Conservation (phyloP, 2,113 vertebrate species). For the Illadopsis cleaveri region DNA sequence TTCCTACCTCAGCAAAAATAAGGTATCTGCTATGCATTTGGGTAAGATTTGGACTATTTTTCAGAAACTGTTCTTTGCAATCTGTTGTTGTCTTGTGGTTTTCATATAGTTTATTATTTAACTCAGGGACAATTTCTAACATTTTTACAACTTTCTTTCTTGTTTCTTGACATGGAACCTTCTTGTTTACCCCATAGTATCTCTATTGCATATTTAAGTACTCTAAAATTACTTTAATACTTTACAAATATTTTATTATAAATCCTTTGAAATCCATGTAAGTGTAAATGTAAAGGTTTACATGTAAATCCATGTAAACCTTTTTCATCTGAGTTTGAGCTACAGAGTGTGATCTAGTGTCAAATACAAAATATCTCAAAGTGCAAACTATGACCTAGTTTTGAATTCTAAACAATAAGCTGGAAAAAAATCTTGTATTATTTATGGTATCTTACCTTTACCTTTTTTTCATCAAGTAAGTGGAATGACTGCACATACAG, state of each 20-base stretch:
- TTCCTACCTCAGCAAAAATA: neutral
- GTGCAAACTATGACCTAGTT: neutral
- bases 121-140: neutral
- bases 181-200: neutral
- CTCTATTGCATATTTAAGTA: neutral
- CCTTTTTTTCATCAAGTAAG: neutral
- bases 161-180: neutral
- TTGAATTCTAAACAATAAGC: neutral
- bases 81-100: neutral
- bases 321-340: neutral
- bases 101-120: neutral
- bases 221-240: neutral
- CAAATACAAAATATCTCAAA: neutral
- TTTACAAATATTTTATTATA: neutral
- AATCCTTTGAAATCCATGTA: neutral
- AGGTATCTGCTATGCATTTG: neutral
- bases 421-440: neutral
- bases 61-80: neutral
- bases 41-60: neutral
- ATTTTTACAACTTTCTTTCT: neutral
- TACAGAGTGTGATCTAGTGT: neutral
- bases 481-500: neutral
- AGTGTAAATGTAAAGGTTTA: neutral
- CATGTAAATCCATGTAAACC: too few relatives aligned
- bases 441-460: neutral